Percentiles rank a stretch among this genome's conserved stretches.
These are phyloP conservation scores for Cydia amplana DNA, from an alignment of 1,140 invertebrate genomes.

Conservation along the genomic window DNA sequence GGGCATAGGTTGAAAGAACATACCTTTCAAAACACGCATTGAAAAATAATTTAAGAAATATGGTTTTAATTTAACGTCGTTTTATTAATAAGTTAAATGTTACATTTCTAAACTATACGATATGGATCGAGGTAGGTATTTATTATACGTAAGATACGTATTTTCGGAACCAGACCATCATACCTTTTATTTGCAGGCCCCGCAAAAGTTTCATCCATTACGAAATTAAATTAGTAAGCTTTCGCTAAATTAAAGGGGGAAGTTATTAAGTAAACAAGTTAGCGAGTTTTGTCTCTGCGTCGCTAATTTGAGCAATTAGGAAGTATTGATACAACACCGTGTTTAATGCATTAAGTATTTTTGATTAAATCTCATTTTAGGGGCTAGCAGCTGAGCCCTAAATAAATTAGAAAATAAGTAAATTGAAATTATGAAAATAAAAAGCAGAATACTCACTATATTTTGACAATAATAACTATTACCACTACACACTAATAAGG, in stretches of 20 bases:
- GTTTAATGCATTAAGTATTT: slow-evolving; percentile 9
- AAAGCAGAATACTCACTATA: no score
- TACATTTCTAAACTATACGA: no score
- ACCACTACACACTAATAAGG: no score
- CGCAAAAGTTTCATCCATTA: slow-evolving; percentile 20
- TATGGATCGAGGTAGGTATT: no score
- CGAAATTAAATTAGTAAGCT: slow-evolving; percentile 23
- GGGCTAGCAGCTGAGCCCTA: neutral
- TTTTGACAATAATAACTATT: no score
- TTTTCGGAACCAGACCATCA: neutral
- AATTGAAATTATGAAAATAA: no score
- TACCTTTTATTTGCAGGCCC: neutral
- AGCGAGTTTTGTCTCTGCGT: slow-evolving; percentile 11
- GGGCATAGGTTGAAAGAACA: no score
- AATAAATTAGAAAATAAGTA: neutral
- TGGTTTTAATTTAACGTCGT: no score
- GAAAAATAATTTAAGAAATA: no score
- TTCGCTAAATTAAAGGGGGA: slow-evolving; percentile 9
- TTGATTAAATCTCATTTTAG: neutral
- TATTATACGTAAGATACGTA: no score
- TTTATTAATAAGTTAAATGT: no score
- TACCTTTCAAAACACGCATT: no score
- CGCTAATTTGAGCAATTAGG: neutral
- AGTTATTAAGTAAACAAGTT: slow-evolving; percentile 18
- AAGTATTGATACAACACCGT: slow-evolving; percentile 10